Base-by-base conservation (phyloP, 2,888 invertebrate genomes). In the Andrena bucephala region DNA sequence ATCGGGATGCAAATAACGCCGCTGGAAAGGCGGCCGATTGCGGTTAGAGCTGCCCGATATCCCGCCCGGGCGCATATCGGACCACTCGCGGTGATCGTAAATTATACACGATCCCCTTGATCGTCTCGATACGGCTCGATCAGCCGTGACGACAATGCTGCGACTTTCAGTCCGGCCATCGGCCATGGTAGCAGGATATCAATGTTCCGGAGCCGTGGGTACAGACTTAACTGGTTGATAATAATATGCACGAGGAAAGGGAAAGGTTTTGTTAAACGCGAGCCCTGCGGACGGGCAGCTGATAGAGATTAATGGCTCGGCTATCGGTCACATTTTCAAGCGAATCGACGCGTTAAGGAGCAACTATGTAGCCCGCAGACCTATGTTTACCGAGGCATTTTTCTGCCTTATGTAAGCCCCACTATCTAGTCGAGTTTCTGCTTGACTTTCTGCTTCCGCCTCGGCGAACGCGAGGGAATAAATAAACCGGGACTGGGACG, bases 141-240 rank as follows among this genome's bases (percentile, higher is more conserved):
- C 79, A 74, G 8, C 74, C 81, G 62, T 74, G 59, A 65, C 81
- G 70, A 79, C 60, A 74, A 74, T 24, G 60, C 33, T 48, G 71
- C 67, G 36, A 63, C 67, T 68, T 67, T 82, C 67, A 16, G 33
- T 70, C 62, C 52, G 54, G 27, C 42, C 66, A 48, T 50, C 13
- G 42, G 13, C 42, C 42, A 1, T 16, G 42, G 42, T 42, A 5
- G 42, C 42, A 0, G 42, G 42, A 16, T 31, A 31, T 4, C 4
- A 42, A 42, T 5, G 42, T 42, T 16, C 1, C 16, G 0, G 42
- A 16, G 42, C 13, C 42, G 42, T 13, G 36, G 36, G 36, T 10
- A 27, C 27, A 27, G 27, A 27, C 27, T 27, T 27, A 42, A 42
- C 42, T 5, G 13, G 16, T 16, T 16, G 42, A 16, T 16, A 16